Evolutionary conservation across 2,113 vertebrate species (phyloP).

Genomic region (Phalacrocorax brasilianus): DNA sequence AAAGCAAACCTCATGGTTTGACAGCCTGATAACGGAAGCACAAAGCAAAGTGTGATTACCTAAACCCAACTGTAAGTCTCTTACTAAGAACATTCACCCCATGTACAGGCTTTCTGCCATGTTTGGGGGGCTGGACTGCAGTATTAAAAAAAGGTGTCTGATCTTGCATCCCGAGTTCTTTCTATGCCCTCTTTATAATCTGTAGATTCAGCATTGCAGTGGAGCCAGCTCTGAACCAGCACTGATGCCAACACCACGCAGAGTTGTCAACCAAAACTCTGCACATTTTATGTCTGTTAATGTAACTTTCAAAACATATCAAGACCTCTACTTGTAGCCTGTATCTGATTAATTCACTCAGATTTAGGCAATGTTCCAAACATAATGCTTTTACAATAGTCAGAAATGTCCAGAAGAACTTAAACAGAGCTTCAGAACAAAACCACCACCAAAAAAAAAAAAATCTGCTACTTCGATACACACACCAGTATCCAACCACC

Average conservation of each 20-base stretch:
- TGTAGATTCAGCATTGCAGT: background rate
- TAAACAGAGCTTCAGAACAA: background rate
- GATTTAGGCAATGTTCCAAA: background rate
- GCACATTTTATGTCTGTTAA: background rate
- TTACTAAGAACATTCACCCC: background rate
- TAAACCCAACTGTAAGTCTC: background rate
- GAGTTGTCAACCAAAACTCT: background rate
- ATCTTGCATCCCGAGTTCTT: background rate
- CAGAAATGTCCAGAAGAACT: background rate
- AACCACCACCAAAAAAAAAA: background rate
- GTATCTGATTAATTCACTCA: background rate
- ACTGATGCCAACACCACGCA: background rate
- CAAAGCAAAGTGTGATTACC: background rate
- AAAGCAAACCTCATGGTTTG: background rate
- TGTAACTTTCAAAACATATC: background rate
- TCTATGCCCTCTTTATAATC: background rate
- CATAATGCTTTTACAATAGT: background rate
- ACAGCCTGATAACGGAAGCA: background rate
- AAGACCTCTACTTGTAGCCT: background rate
- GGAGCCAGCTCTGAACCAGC: fast-evolving
- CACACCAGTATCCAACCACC: background rate
- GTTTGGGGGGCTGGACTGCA: background rate
- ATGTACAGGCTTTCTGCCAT: background rate
- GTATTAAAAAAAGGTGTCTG: background rate
- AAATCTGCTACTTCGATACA: background rate